Conservation (phyloP, 2,113 vertebrate genomes). For the Tetrao urogallus region DNA sequence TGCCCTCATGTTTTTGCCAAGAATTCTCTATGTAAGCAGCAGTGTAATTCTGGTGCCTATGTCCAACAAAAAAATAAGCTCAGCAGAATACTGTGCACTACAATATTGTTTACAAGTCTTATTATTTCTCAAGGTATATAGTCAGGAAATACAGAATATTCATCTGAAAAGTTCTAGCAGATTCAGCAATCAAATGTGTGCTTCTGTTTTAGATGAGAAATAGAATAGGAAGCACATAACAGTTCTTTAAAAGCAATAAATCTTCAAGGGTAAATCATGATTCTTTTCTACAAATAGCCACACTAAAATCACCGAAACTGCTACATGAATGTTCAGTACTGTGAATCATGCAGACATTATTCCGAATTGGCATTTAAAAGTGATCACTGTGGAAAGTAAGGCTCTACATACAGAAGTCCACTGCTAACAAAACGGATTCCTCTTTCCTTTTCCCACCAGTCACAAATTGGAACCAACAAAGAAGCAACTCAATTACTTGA, state of each 20-base stretch:
- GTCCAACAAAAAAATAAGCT: not conserved
- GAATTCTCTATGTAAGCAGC: slow-evolving; percentile 35
- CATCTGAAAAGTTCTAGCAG: not conserved
- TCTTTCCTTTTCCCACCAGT: not conserved
- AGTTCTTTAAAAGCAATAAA: not conserved
- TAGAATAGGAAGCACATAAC: not conserved
- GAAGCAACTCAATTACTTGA: not conserved
- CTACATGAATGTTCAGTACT: not conserved
- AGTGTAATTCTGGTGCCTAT: not conserved
- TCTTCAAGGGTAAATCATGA: not conserved
- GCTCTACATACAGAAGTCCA: not conserved
- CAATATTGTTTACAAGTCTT: not conserved
- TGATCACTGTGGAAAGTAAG: not conserved
- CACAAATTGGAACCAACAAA: not conserved
- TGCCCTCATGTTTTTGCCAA: slow-evolving; percentile 4
- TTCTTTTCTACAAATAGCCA: not conserved
- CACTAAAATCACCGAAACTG: not conserved
- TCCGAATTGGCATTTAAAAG: not conserved
- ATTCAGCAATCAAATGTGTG: not conserved
- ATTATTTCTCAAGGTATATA: not conserved
- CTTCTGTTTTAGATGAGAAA: not conserved
- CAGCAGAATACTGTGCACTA: not conserved
- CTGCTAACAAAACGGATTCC: not conserved
- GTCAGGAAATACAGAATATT: not conserved
- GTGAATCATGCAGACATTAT: not conserved